phyloP scores from a whole-genome alignment of 1,140 invertebrate genomes.

The Apis dorsata region DNA sequence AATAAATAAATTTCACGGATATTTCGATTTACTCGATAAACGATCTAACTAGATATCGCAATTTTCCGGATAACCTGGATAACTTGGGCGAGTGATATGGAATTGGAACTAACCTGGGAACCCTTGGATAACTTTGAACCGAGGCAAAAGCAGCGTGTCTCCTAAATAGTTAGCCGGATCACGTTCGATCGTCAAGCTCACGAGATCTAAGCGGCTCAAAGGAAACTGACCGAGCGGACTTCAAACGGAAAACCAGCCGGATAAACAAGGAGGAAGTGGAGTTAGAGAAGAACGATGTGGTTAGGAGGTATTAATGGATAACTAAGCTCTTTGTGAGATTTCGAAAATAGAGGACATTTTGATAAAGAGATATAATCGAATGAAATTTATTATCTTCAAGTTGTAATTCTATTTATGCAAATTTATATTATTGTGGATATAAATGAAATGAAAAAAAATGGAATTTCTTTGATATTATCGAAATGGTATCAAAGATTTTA shows the following conservation, averaged over 20 bases:
- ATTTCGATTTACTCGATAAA: too few relatives aligned
- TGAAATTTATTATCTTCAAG: too few relatives aligned
- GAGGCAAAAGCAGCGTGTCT: neutral
- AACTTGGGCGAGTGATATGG: neutral
- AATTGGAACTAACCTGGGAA: neutral
- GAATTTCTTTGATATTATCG: too few relatives aligned
- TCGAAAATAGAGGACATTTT: neutral
- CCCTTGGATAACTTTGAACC: neutral
- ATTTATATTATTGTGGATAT: too few relatives aligned
- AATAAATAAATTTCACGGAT: too few relatives aligned
- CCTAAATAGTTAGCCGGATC: neutral
- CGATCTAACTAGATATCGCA: too few relatives aligned
- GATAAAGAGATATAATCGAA: neutral
- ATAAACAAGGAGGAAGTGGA: neutral
- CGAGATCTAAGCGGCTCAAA: neutral
- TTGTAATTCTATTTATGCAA: too few relatives aligned
- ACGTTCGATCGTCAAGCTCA: neutral
- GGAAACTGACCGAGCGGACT: neutral
- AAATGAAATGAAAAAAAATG: too few relatives aligned
- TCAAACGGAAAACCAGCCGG: neutral
- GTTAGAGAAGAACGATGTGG: neutral
- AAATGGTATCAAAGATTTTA: too few relatives aligned
- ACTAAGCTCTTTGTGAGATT: neutral
- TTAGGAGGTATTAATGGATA: neutral
- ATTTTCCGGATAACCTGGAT: neutral